These are phyloP conservation scores for Fistularia commersonii DNA, from an alignment of 2,797 vertebrate species.

Conservation along the genomic window DNA sequence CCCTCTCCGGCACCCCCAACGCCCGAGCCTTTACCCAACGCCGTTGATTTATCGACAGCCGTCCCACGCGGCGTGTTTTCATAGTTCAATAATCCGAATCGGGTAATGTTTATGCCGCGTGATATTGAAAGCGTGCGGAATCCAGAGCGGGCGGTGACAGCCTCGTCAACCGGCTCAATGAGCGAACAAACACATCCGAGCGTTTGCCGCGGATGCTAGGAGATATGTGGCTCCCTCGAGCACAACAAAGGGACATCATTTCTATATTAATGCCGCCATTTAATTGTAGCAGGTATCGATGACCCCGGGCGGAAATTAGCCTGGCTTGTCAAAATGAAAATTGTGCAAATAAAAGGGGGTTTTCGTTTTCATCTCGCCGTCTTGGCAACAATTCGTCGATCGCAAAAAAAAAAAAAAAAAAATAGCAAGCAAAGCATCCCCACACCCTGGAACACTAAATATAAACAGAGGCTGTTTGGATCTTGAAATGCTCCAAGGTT, in stretches of 20 bases:
- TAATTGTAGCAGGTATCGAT: constrained; percentile 73
- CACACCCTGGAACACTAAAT: constrained; percentile 56
- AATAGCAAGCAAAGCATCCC: constrained; percentile 48
- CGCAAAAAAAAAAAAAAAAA: constrained; percentile 46
- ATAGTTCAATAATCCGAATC: constrained; percentile 64
- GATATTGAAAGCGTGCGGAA: constrained; percentile 62
- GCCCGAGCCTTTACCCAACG: too few species aligned
- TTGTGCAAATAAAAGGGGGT: constrained; percentile 40
- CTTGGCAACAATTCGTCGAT: constrained; percentile 44
- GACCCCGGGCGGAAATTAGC: constrained; percentile 67
- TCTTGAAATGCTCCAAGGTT: constrained; percentile 56
- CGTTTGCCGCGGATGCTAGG: constrained; percentile 58
- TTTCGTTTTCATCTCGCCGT: constrained; percentile 39
- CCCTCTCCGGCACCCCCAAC: too few species aligned
- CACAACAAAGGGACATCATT: constrained; percentile 61
- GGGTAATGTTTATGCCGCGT: constrained; percentile 69
- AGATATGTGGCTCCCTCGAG: constrained; percentile 58
- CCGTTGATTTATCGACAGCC: constrained; percentile 16
- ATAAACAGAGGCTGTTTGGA: constrained; percentile 55
- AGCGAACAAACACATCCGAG: constrained; percentile 62
- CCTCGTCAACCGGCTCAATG: constrained; percentile 52
- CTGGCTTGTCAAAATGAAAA: constrained; percentile 62
- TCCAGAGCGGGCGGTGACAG: constrained; percentile 48
- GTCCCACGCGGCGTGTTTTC: constrained; percentile 41
- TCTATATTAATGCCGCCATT: constrained; percentile 64